Base-by-base conservation (phyloP, 2,113 vertebrate genomes). In the Calyptomena viridis region DNA sequence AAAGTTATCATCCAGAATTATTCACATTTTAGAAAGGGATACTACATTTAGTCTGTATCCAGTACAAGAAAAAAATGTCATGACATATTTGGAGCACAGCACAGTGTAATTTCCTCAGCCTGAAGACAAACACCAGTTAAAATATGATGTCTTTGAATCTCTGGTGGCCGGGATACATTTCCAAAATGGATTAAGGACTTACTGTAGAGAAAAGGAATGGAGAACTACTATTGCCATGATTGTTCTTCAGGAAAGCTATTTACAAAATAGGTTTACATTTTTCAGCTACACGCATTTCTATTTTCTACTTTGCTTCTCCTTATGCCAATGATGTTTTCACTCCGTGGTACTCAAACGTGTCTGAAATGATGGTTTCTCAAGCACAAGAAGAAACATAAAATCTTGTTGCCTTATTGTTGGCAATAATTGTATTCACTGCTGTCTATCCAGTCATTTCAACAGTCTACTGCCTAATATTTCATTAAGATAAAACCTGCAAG, bases 201-300 rank as follows among this genome's bases (percentile, higher is more conserved):
- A 75, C 24, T 82, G 46, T 28, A 90, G n/a, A 73, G 22, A 87
- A 90, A 84, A 64, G 17, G 44, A 82, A 89, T 49, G 27, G 46
- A 86, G 56, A 67, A 58, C 0, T 0, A 64, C 50, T 92, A 62
- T 55, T 91, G 56, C 49, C 83, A 59, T 60, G 44, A 68, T 21
- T 83, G 35, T 64, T 79, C 46, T 89, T 87, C 67, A 86, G 56
- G 17, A 91, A 89, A 75, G 44, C 5, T 77, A 68, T 93, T 95
- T 62, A 86, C 83, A 81, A 95, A 95, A 94, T 64, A 42, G 11
- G 31, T 77, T 95, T 95, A 78, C 80, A 15, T 72, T 89, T 87
- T 87, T 89, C 60, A 78, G 23, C 23, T 85, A 37, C 30, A 81
- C 49, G 72, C 78, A 93, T 84, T 35, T 14, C 18, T 16, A 84